Percentiles rank a stretch among this genome's conserved stretches.
phyloP scores from a whole-genome alignment of 2,888 invertebrate species.

The Hydropsyche betteni region DNA sequence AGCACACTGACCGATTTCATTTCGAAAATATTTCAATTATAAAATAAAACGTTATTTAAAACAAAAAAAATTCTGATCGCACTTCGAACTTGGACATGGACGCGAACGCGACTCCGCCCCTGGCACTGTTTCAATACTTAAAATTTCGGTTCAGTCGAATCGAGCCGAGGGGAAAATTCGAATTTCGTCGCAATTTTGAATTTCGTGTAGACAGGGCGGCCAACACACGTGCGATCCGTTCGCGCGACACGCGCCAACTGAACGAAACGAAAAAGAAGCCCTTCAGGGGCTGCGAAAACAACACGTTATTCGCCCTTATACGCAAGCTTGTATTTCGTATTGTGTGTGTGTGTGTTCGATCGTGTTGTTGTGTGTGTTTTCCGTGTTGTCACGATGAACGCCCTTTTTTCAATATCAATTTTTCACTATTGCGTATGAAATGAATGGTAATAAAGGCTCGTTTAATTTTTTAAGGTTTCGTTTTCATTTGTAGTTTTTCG shows the following conservation, averaged over 20 bases:
- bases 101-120: too few species aligned
- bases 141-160: background rate
- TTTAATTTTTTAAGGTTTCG: too few species aligned
- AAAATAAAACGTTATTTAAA: too few species aligned
- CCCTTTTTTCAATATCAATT: conserved; percentile 2
- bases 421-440: background rate
- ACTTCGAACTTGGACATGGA: too few species aligned
- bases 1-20: too few species aligned
- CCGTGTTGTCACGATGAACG: background rate
- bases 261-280: conserved; percentile 22
- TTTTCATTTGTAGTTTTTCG: too few species aligned
- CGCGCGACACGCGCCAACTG: conserved; percentile 48
- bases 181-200: background rate
- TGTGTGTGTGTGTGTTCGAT: too few species aligned
- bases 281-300: conserved; percentile 25
- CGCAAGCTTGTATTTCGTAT: too few species aligned
- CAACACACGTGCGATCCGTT: conserved; percentile 35
- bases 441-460: too few species aligned
- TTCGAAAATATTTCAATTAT: too few species aligned
- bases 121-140: background rate
- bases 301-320: conserved; percentile 18
- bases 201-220: background rate
- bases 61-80: too few species aligned
- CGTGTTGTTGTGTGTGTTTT: background rate
- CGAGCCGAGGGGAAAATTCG: background rate